These are phyloP conservation scores for Drosophila orena DNA, from an alignment of 1,140 invertebrate genomes.

Conservation along the genomic window DNA sequence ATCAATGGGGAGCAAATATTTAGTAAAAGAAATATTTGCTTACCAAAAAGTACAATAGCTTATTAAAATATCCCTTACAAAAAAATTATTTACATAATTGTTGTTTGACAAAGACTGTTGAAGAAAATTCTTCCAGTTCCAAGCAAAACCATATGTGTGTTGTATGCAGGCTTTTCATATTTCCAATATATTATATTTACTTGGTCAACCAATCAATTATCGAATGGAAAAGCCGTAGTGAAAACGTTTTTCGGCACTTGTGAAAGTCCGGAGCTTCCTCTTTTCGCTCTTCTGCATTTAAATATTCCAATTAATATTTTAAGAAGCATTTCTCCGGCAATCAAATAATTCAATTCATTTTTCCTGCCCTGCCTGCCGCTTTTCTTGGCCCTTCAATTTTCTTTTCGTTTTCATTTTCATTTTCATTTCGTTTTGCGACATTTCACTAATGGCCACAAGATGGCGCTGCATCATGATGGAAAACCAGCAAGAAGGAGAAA, in stretches of 20 bases:
- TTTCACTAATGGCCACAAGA: constrained; percentile 41
- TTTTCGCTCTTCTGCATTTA: constrained; percentile 1
- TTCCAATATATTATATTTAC: background rate
- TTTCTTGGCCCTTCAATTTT: constrained; percentile 5
- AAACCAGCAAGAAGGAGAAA: background rate
- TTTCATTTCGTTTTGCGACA: constrained; percentile 31
- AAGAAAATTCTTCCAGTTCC: background rate
- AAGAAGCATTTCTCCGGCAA: constrained; percentile 13
- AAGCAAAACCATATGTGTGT: background rate
- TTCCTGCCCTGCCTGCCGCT: background rate
- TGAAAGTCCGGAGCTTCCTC: background rate
- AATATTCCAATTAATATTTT: constrained; percentile 35
- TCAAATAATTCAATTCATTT: constrained; percentile 35
- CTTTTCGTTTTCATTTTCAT: constrained; percentile 29
- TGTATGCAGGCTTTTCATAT: background rate
- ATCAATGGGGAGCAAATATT: too few relatives aligned
- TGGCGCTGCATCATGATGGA: constrained; percentile 28
- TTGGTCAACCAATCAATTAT: background rate
- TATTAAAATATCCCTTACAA: background rate
- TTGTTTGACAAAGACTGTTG: background rate
- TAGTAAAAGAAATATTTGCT: background rate
- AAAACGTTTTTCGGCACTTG: constrained; percentile 9
- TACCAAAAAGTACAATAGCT: background rate
- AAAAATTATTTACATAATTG: background rate
- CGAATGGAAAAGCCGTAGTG: background rate